A percentile compares a stretch with the other conserved stretches of the same genome.
phyloP scores from a whole-genome alignment of 2,888 invertebrate genomes.

The Drosophila peninsularis region DNA sequence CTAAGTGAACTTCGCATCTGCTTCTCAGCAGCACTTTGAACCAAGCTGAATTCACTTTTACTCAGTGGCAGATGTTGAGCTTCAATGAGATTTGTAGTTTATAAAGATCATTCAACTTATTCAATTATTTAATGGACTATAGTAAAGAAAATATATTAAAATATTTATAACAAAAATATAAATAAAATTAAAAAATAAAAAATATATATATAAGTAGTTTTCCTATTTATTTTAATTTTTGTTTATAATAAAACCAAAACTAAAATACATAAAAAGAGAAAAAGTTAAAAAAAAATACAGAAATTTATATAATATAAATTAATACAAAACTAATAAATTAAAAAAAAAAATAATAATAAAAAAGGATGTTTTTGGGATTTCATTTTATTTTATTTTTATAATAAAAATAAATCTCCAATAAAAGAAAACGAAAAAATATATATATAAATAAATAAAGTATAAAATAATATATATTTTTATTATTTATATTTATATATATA shows the following conservation, averaged over 20 bases:
- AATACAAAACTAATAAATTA: background rate
- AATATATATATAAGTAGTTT: background rate
- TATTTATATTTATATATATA: no score
- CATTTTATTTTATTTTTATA: no score
- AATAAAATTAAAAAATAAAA: background rate
- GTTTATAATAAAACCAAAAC: no score
- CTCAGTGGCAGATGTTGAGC: background rate
- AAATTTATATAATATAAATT: background rate
- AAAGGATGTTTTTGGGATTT: background rate
- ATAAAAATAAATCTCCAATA: no score
- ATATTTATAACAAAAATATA: background rate
- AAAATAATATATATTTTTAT: no score
- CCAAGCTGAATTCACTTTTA: background rate
- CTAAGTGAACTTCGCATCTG: conserved; percentile 5
- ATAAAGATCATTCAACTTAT: background rate
- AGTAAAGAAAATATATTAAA: background rate
- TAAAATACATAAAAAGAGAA: no score
- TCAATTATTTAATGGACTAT: no score
- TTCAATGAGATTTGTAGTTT: background rate
- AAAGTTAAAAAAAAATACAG: background rate
- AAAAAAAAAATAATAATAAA: background rate
- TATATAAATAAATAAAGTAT: no score
- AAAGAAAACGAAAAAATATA: background rate
- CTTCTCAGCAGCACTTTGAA: background rate
- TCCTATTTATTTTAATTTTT: no score